These are phyloP conservation scores for Chironomus striatipennis DNA, from an alignment of 1,140 invertebrate species.

Conservation along the genomic window DNA sequence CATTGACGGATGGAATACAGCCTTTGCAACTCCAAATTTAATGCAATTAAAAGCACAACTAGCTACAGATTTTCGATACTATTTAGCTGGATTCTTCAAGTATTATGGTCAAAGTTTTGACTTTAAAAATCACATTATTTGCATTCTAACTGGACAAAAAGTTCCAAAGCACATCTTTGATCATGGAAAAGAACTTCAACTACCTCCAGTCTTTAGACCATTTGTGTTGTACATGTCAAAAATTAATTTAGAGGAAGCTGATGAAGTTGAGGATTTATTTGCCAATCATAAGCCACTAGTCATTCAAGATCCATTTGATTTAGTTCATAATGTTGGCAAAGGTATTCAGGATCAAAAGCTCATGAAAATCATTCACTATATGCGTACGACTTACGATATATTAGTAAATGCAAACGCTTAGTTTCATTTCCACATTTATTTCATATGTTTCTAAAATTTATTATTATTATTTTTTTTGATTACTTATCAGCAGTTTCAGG, in stretches of 20 bases:
- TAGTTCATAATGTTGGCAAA: neutral
- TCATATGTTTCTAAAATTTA: no score
- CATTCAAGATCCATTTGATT: conserved; percentile 13
- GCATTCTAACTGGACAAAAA: neutral
- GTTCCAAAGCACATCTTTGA: conserved; percentile 1
- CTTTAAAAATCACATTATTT: neutral
- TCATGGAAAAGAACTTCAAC: neutral
- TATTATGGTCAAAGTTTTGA: neutral
- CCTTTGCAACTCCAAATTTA: neutral
- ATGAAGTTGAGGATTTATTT: neutral
- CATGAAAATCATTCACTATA: neutral
- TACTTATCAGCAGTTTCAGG: neutral
- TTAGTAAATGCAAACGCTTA: neutral
- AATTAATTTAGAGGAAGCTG: neutral
- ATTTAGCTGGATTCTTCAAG: neutral
- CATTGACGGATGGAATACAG: neutral
- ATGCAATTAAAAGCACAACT: neutral
- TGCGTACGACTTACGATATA: neutral
- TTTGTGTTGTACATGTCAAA: neutral
- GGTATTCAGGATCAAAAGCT: neutral
- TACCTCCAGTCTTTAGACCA: neutral
- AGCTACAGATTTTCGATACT: neutral
- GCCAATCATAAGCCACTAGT: neutral
- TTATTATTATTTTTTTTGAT: no score
- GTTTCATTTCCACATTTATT: no score